Percentiles rank a stretch among this genome's conserved stretches.
Evolutionary conservation across 2,797 vertebrate species (phyloP).

Genomic region (Diplodus puntazzo): DNA sequence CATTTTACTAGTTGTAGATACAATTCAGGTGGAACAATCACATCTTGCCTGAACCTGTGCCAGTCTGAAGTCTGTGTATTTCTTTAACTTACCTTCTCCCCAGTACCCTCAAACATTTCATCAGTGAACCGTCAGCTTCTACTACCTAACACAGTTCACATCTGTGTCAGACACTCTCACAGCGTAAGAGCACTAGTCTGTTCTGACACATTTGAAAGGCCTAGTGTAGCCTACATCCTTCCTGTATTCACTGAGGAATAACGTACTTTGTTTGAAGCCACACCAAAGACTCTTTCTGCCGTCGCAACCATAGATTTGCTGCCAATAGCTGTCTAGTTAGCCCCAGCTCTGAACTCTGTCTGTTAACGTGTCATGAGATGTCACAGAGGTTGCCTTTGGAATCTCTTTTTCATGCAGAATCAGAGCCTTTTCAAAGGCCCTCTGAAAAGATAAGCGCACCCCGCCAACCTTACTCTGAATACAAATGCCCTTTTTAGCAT

Average conservation of each 20-base stretch:
- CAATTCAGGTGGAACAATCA: neutral
- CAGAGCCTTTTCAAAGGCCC: constrained; percentile 66
- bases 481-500: constrained; percentile 78
- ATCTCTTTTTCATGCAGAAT: constrained; percentile 66
- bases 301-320: constrained; percentile 27
- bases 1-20: neutral
- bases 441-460: constrained; percentile 72
- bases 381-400: constrained; percentile 64
- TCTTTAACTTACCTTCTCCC: neutral
- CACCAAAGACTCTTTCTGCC: constrained; percentile 36
- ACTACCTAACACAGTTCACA: constrained; percentile 3
- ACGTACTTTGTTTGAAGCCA: constrained; percentile 26
- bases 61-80: neutral
- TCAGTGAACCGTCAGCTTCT: neutral
- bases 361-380: constrained; percentile 60
- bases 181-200: constrained; percentile 1
- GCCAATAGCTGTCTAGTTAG: constrained; percentile 45
- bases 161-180: constrained; percentile 21
- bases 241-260: constrained; percentile 1
- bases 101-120: neutral
- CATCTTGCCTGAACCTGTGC: neutral
- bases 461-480: constrained; percentile 66
- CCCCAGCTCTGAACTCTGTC: constrained; percentile 53
- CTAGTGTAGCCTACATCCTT: neutral
- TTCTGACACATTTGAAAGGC: constrained; percentile 16